phyloP scores from a whole-genome alignment of 2,888 invertebrate genomes.

The Antheraea assamensis region DNA sequence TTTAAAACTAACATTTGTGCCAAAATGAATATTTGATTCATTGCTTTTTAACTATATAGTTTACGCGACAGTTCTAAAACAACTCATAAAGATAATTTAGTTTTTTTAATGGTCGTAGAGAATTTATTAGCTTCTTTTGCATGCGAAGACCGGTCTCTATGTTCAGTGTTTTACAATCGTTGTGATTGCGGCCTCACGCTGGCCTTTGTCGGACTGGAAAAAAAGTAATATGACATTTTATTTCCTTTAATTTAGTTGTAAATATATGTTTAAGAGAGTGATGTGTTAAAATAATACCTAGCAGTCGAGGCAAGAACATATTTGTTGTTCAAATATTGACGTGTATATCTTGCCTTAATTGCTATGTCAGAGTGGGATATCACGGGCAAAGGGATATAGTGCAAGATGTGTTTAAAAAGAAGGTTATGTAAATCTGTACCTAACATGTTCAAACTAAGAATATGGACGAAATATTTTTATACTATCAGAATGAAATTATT shows the following conservation, averaged over 20 bases:
- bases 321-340: not conserved
- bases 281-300: conserved; percentile 53
- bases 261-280: conserved; percentile 39
- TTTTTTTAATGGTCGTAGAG: not conserved
- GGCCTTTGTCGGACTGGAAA: not conserved
- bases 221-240: conserved; percentile 22
- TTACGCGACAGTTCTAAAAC: not conserved
- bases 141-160: not conserved
- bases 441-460: conserved; percentile 15
- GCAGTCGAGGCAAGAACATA: conserved; percentile 66
- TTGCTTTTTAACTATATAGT: conserved; percentile 39
- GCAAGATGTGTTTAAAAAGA: conserved; percentile 62
- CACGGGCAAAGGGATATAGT: conserved; percentile 49
- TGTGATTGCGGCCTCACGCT: not conserved
- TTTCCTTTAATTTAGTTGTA: conserved; percentile 42
- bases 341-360: conserved; percentile 64
- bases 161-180: not conserved
- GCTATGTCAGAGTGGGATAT: conserved; percentile 65
- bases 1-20: conserved; percentile 57
- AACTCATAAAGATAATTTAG: not conserved
- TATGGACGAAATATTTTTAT: not conserved
- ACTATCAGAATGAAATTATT: not conserved
- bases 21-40: conserved; percentile 46
- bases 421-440: conserved; percentile 39
- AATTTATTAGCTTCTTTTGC: not conserved